Conservation (phyloP, 1,140 invertebrate genomes). For the Neodiprion virginianus region DNA sequence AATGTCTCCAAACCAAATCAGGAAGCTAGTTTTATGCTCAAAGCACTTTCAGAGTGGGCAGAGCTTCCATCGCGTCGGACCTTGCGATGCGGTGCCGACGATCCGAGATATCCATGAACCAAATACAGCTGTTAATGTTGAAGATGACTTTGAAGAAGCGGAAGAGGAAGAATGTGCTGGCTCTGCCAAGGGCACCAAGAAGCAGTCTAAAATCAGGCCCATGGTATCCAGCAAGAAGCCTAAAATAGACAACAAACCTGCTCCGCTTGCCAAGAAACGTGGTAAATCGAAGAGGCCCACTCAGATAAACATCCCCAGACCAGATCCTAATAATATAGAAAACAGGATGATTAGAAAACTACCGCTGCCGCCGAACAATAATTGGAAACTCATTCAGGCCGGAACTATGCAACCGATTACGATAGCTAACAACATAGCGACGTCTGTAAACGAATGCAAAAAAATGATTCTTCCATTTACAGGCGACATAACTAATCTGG, state of each 20-base stretch:
- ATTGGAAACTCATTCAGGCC: conserved; percentile 51
- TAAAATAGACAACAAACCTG: conserved; percentile 53
- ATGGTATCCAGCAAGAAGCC: conserved; percentile 58
- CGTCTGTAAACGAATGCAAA: conserved; percentile 41
- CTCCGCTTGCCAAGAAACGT: conserved; percentile 57
- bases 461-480: conserved; percentile 57
- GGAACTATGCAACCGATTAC: conserved; percentile 55
- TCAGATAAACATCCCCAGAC: conserved; percentile 53
- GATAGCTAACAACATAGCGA: conserved; percentile 46
- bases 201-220: conserved; percentile 32
- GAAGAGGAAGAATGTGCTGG: conserved; percentile 24
- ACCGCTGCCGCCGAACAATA: conserved; percentile 49
- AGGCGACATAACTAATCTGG: conserved; percentile 53
- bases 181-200: conserved; percentile 22
- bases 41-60: conserved; percentile 56
- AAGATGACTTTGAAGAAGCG: conserved; percentile 24
- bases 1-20: conserved; percentile 61
- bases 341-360: conserved; percentile 47
- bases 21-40: conserved; percentile 57
- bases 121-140: conserved; percentile 10
- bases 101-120: conserved; percentile 33
- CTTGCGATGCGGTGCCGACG: conserved; percentile 56
- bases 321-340: conserved; percentile 45
- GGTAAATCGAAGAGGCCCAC: conserved; percentile 55
- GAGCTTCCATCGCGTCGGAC: conserved; percentile 51